Evolutionary conservation across 2,888 invertebrate genomes (phyloP), one percentile per base, ranked within the genome.

Genomic region (Calliopum simillimum): DNA sequence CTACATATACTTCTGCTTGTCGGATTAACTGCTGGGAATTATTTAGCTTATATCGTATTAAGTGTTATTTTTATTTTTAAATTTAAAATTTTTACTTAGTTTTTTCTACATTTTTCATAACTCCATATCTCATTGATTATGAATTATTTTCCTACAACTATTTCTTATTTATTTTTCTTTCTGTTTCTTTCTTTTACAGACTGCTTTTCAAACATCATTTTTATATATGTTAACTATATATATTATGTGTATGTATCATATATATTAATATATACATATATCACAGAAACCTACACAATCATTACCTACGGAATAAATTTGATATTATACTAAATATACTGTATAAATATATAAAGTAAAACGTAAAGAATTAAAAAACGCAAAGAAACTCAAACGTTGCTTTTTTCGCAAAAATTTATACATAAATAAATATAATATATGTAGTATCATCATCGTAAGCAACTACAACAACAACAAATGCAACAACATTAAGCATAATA

Each of bases 141-240:
- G 46, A 53, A 53, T 6, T 43, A 11, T 64, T 66, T 33, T 33
- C n/a, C 33, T 33, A 33, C 33, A 33, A 68, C 8, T 74, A 73
- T 78, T 73, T 59, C 78, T 80, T 79, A 80, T 78, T 80, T 78
- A 78, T 78, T 72, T 80, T 73, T 79, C 77, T 76, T 79, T 76
- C 74, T 74, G 74, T 79, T 78, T 79, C 77, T 77, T 74, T 78
- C 75, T 77, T 76, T 80, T 81, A 76, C 80, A 81, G 81, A 80
- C 78, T 55, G 41, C 69, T 77, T 76, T 68, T 49, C 23, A 69
- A 56, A 69, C 16, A 68, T 59, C 16, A 68, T 59, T 62, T 68
- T 25, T 46, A 25, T 59, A 43, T 69, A 58, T 51, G 59, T 56
- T 16, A 56, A 46, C 33, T 46, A 47, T 33, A 47, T 13, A 53